Base-by-base conservation (phyloP, 2,113 vertebrate species). In the Heterotis niloticus region DNA sequence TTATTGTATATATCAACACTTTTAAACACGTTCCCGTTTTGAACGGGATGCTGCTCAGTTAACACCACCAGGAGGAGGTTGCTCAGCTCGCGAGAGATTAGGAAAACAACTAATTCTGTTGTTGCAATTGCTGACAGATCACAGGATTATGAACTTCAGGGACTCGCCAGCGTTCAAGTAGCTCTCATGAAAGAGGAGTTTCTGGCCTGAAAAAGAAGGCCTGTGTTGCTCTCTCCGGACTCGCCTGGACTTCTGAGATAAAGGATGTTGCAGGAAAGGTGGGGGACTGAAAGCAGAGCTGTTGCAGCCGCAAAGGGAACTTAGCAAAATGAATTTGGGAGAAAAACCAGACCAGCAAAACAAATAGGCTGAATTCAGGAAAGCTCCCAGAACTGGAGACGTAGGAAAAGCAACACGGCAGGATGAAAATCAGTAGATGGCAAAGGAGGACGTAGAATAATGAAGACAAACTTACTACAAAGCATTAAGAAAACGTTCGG, bases 231-330 rank as follows among this genome's bases (percentile, higher is more conserved):
- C 69, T 72, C 69, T 0, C 51, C 11, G 69, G 69, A 72, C 24
- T 72, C 52, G 69, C 69, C 69, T 72, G 69, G n/a, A 54, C 54
- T 51, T 72, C 69, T 52, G n/a, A 72, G 69, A 72, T 72, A 72
- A 72, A 72, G 69, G n/a, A 34, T 72, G 23, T 72, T n/a, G 44
- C 51, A 62, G 10, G 10, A 62, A 62, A 62, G 18, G 18, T 16
- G 44, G 51, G 34, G 34, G 34, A 44, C 34, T 52, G 69, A 54
- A 72, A 71, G 69, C 52, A 51, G 69, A 71, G 29, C 28, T 24
- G 69, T 23, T 23, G 69, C 14, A 72, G 54, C 20, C 13, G 69
- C n/a, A 54, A 54, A 52, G 51, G 54, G 44, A 44, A 34, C 34
- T 54, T 12, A 20, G 20, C 16, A 71, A 71, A 29, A n/a, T 51